Evolutionary conservation across 2,113 vertebrate species (phyloP).

Genomic region (Ophthalmolycus amberensis): DNA sequence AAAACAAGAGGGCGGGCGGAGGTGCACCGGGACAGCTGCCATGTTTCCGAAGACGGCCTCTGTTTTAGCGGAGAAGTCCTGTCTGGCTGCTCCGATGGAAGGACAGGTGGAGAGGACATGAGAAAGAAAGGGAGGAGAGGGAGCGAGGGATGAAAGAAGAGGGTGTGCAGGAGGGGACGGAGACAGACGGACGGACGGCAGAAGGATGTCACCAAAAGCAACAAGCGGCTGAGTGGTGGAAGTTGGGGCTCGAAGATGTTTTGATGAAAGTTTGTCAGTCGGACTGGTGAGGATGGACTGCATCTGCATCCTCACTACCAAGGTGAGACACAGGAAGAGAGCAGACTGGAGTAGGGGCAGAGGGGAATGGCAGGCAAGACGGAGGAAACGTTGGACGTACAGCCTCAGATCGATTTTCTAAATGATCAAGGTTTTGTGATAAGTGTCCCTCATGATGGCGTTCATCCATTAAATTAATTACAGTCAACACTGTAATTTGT

Average conservation of each 20-base stretch:
- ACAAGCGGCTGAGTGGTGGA: constrained; percentile 49
- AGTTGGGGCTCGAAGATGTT: constrained; percentile 46
- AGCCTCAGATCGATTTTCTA: neutral
- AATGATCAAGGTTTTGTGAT: neutral
- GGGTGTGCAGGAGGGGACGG: constrained; percentile 35
- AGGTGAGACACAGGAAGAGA: constrained; percentile 64
- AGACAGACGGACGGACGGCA: constrained; percentile 18
- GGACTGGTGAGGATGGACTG: constrained; percentile 74
- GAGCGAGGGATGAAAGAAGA: constrained; percentile 41
- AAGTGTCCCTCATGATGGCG: neutral
- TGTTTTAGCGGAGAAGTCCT: constrained; percentile 49
- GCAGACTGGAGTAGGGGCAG: neutral
- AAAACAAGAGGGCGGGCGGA: constrained; percentile 59
- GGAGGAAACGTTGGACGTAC: neutral
- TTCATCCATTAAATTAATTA: neutral
- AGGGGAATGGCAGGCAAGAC: neutral
- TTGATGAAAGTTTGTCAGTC: constrained; percentile 58
- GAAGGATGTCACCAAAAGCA: constrained; percentile 46
- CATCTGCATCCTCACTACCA: constrained; percentile 80
- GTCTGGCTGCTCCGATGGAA: constrained; percentile 33
- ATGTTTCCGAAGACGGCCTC: constrained; percentile 45
- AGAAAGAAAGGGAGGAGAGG: constrained; percentile 41
- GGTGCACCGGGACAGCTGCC: constrained; percentile 52
- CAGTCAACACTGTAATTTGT: neutral
- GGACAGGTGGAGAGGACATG: constrained; percentile 63